Base-by-base conservation (phyloP, 2,888 invertebrate species). In the Eupeodes latifasciatus region DNA sequence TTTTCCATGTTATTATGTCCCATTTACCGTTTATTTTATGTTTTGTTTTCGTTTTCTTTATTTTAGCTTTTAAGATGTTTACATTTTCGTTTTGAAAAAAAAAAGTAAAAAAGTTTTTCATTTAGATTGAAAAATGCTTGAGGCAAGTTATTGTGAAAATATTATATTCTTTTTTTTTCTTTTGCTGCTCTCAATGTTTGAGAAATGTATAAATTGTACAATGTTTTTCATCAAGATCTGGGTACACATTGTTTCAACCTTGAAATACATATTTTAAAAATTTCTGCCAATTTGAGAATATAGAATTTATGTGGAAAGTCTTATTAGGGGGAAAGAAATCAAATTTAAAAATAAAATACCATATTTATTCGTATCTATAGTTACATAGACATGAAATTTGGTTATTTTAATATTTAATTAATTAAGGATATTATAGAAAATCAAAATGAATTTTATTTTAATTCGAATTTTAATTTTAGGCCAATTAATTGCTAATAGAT, bases 121-220 rank as follows among this genome's bases (percentile, higher is more conserved):
- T 62, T 16, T 5, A 16, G 16, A 61, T 62, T 40, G 40, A 16
- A 16, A 62, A 62, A 16, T 62, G 62, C 62, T 62, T 62, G 40
- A 62, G 40, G 62, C 62, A 44, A 62, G 19, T 51, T 11, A 47
- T 61, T 62, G 40, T 62, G 61, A 40, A 62, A 16, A 62, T 59
- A 7, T 36, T 3, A 62, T 40, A 53, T 16, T 12, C 40, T 62
- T 57, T 4, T 16, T 16, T 7, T 62, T 0, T 40, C 11, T 62
- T 27, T 1, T 27, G 27, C 27, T 27, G 27, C 27, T 27, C 27
- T 27, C 27, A 3, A 27, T 27, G 27, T 27, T 19, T 5, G 61
- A 40, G 40, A 14, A 62, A 40, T 40, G 16, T 40, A 62, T 34
- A 36, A 27, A 34, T 27, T 55, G 34, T 59, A 36, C 34, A 59